Conservation (phyloP, 2,888 invertebrate genomes). For the Periphyllus acericola region DNA sequence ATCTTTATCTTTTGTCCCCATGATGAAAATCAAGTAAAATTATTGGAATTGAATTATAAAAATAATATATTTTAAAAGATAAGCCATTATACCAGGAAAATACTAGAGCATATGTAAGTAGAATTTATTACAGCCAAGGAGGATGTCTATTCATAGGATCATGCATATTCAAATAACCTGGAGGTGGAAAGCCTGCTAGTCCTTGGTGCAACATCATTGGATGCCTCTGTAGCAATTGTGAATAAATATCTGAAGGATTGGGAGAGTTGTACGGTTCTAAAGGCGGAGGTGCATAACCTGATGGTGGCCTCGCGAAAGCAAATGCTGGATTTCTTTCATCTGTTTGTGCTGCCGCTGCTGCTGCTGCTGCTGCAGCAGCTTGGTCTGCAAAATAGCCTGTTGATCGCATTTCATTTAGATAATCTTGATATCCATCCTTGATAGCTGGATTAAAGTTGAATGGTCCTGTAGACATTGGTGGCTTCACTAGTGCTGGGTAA, state of each 20-base stretch:
- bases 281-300: constrained; percentile 69
- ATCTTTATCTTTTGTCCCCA: not conserved
- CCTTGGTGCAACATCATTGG: constrained; percentile 69
- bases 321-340: constrained; percentile 63
- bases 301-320: constrained; percentile 70
- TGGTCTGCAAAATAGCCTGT: constrained; percentile 65
- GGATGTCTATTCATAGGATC: constrained; percentile 76
- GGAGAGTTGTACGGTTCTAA: constrained; percentile 69
- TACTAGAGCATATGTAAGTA: constrained; percentile 45
- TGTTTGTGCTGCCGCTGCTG: constrained; percentile 68
- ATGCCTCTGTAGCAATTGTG: constrained; percentile 77
- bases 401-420: constrained; percentile 74
- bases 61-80: not conserved
- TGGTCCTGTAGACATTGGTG: constrained; percentile 81
- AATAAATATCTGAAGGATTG: constrained; percentile 66
- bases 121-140: constrained; percentile 73
- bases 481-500: constrained; percentile 71
- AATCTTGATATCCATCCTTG: constrained; percentile 72
- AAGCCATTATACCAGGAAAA: not conserved
- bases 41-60: not conserved
- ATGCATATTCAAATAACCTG: constrained; percentile 73
- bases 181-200: constrained; percentile 69
- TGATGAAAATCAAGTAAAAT: constrained; percentile 8
- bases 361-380: constrained; percentile 70
- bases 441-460: constrained; percentile 82